These are phyloP conservation scores for Neopipo cinnamomea DNA, from an alignment of 2,113 vertebrate genomes.

Conservation along the genomic window DNA sequence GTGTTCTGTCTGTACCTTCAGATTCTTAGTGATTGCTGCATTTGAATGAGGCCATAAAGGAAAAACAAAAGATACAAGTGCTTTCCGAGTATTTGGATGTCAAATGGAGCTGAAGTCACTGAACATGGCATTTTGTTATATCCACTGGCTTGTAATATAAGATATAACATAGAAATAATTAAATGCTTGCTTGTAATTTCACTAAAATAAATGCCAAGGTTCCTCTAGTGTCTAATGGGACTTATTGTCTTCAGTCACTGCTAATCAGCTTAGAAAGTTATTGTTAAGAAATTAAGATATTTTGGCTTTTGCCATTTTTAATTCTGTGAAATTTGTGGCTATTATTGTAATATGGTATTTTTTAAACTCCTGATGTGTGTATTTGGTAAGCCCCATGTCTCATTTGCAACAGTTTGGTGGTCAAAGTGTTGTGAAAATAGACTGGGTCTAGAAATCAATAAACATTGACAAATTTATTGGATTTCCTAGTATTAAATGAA, in stretches of 20 bases:
- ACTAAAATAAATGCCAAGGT: background rate
- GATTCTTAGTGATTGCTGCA: background rate
- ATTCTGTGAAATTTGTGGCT: background rate
- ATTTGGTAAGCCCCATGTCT: background rate
- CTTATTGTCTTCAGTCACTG: background rate
- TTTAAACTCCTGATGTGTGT: background rate
- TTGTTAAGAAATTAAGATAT: background rate
- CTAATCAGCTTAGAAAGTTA: background rate
- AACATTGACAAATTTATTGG: background rate
- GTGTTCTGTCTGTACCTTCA: background rate
- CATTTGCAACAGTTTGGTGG: background rate
- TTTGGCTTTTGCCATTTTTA: background rate
- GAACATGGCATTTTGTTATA: background rate
- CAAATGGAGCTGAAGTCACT: background rate
- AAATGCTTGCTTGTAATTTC: background rate
- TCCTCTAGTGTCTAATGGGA: background rate
- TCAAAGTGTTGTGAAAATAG: background rate
- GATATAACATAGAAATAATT: constrained; percentile 8
- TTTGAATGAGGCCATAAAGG: background rate
- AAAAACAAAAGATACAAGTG: background rate
- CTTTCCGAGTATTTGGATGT: background rate
- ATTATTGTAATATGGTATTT: background rate
- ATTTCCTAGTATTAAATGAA: background rate
- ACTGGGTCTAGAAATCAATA: background rate
- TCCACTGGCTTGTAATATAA: background rate